Evolutionary conservation across 2,888 invertebrate genomes (phyloP), one percentile per base, ranked within the genome.

Genomic region (Brachynemurus nebulosus): DNA sequence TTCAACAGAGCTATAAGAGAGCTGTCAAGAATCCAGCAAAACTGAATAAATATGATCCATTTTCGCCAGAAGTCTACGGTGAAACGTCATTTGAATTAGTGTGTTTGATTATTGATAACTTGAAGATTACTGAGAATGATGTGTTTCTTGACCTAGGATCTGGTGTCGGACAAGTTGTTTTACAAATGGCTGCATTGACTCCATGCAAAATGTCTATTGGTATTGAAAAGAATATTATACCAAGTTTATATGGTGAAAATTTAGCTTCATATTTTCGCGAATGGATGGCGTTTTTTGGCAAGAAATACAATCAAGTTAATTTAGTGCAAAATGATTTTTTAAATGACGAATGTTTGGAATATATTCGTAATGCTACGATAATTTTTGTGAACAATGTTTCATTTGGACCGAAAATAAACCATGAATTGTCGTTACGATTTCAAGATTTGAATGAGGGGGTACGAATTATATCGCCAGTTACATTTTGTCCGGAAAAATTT

Each of bases 41-140:
- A 19, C 37, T 37, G 12, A 37, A 37, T 19, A 37, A 37, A 37
- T 37, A 37, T 37, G 37, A 37, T 19, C 37, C 37, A 8, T 37
- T 37, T 19, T 37, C 37, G 8, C 20, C 37, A 4, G 37, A 37
- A 19, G 37, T 37, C 3, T 37, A 37, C 12, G 37, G 37, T 8
- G 37, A 37, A 19, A 37, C 37, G 4, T 19, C 18, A 2, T 37
- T 37, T 37, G 37, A 37, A 12, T 37, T 37, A 8, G 20, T 37
- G 3, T 37, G 37, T 20, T 37, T 37, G 12, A 37, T 37, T 9
- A 19, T 37, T 2, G 37, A 37, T 9, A 19, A 18, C 12, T 37
- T 37, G 12, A 18, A 37, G 3, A 37, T 37, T 12, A 37, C n/a
- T 9, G 9, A 37, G 12, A 18, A 37, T 7, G 37, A 37, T 37